Base-by-base conservation (phyloP, 2,797 vertebrate genomes). In the Ctenosaura bakeri region DNA sequence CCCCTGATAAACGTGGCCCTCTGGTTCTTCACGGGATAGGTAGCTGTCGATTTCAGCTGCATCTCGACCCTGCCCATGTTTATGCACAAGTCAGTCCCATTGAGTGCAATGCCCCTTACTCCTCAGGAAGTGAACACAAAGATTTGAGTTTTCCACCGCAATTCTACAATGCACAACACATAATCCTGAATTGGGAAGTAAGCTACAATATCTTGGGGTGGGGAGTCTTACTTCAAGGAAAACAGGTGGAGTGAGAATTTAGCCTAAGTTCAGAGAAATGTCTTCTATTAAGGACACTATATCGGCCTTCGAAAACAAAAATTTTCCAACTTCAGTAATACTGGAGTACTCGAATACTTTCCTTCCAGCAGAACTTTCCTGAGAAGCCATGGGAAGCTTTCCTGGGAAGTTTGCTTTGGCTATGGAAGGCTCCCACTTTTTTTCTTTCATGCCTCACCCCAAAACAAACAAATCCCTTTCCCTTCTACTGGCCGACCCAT, bases 351-450 rank as follows among this genome's bases (percentile, higher is more conserved):
- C 29, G 9, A 50, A 8, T 46, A 1, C 10, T 24, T 78, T 29
- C 18, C 42, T 29, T 12, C 76, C 32, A 89, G 90, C 94, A 79
- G 90, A 71, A 50, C 35, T 92, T 89, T 85, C 73, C 26, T 93
- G 6, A 83, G 46, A 88, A 79, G 78, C 74, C 54, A 42, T 82
- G 85, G 74, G 89, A 82, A 87, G 86, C 81, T 62, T 92, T 46
- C 80, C 59, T 95, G 13, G 89, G 94, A 94, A 95, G 89, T 1
- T 89, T n/a, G 29, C 83, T 90, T 18, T 77, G 76, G 89, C 62
- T 80, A 82, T 91, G 81, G 77, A 89, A 85, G 90, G 32, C 46
- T 78, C 64, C 24, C 92, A 74, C 90, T 74, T 69, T 94, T 94
- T 89, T 81, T 10, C 73, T 35, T 52, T 52, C 14, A 18, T 76